Percentiles rank a stretch among this genome's conserved stretches.
These are phyloP conservation scores for Ctena decussata DNA, from an alignment of 2,888 invertebrate species.

Conservation along the genomic window DNA sequence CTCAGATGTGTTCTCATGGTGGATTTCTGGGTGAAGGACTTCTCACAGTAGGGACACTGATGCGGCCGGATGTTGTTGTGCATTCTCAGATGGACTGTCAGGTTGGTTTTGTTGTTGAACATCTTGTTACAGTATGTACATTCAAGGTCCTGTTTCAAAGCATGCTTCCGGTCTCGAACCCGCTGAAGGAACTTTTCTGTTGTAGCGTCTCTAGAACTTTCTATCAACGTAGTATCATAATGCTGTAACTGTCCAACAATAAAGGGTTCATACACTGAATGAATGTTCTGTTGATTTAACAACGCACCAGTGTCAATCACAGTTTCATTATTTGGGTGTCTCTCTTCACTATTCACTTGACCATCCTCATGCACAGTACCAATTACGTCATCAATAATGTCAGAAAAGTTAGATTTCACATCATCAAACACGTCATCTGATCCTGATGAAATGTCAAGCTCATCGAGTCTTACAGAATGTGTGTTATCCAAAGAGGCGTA, in stretches of 20 bases:
- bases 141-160: neutral
- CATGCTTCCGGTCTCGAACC: neutral
- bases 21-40: slow-evolving; percentile 70
- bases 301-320: too few species aligned
- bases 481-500: slow-evolving; percentile 1
- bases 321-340: too few species aligned
- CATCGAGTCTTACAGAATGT: slow-evolving; percentile 7
- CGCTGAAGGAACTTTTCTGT: neutral
- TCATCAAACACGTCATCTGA: slow-evolving; percentile 38
- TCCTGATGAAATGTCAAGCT: slow-evolving; percentile 12
- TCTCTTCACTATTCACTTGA: too few species aligned
- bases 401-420: slow-evolving; percentile 38
- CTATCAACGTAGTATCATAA: neutral
- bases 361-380: neutral
- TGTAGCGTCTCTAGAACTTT: neutral
- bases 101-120: slow-evolving; percentile 40
- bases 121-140: slow-evolving; percentile 36
- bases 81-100: slow-evolving; percentile 56
- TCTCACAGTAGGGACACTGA: slow-evolving; percentile 64
- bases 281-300: too few species aligned
- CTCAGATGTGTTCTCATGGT: slow-evolving; percentile 71
- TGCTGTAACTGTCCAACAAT: too few species aligned
- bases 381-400: slow-evolving; percentile 53
- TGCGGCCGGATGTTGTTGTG: slow-evolving; percentile 62
- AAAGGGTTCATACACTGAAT: too few species aligned